Conservation (phyloP, 2,113 vertebrate genomes). For the Nyctibius bracteatus region DNA sequence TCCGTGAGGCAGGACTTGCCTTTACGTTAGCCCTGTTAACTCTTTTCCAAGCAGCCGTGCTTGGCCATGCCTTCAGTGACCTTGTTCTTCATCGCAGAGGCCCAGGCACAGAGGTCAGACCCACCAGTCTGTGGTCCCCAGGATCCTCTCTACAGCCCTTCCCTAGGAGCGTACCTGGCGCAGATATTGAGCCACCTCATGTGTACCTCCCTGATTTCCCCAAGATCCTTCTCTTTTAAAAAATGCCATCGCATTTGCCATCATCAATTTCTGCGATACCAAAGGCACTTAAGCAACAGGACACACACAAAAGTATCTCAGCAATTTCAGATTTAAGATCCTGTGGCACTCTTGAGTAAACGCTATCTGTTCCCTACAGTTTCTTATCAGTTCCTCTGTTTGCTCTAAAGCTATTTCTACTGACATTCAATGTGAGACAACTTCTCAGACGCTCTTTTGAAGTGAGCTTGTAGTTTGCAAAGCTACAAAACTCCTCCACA, state of each 20-base stretch:
- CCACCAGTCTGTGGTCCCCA: neutral
- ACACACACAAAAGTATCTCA: neutral
- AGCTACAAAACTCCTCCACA: neutral
- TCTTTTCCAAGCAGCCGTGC: neutral
- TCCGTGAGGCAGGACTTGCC: accelerated
- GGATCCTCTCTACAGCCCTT: neutral
- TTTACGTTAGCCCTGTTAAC: neutral
- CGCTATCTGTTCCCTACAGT: neutral
- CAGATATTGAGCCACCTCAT: neutral
- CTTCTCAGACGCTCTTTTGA: neutral
- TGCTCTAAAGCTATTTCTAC: neutral
- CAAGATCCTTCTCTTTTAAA: neutral
- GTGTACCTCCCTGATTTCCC: accelerated
- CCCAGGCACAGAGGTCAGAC: neutral
- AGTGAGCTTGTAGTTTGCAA: neutral
- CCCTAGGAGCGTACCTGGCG: accelerated
- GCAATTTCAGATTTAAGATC: neutral
- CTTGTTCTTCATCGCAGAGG: neutral
- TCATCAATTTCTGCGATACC: neutral
- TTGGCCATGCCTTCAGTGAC: neutral
- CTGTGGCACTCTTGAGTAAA: neutral
- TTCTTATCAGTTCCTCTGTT: conserved; percentile 1
- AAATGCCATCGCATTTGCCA: neutral
- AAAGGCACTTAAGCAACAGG: neutral
- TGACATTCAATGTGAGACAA: neutral